Conservation (phyloP, 2,888 invertebrate species). For the Orchesellides sinensis region DNA sequence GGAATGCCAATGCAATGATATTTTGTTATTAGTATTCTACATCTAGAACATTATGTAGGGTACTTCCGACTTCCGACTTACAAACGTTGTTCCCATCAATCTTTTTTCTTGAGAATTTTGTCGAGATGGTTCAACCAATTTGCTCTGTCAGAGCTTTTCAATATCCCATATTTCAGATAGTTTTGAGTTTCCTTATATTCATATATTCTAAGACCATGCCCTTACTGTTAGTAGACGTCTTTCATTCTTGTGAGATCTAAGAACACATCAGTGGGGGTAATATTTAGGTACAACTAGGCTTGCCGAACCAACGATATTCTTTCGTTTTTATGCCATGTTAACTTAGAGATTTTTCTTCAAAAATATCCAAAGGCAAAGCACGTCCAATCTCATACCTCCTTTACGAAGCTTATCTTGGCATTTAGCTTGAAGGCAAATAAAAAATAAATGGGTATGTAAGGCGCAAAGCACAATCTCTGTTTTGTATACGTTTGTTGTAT, state of each 20-base stretch:
- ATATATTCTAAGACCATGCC: background rate
- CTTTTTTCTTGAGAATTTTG: slow-evolving; percentile 40
- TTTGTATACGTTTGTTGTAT: background rate
- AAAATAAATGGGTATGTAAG: slow-evolving; percentile 20
- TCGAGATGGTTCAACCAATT: slow-evolving; percentile 43
- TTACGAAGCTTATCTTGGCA: slow-evolving; percentile 28
- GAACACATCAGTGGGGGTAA: no score
- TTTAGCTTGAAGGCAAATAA: slow-evolving; percentile 33
- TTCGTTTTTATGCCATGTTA: background rate
- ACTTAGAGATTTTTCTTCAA: slow-evolving; percentile 7
- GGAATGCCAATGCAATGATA: no score
- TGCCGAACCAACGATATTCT: background rate
- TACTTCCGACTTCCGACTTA: slow-evolving; percentile 33
- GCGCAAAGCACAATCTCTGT: slow-evolving; percentile 14
- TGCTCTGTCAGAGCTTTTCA: slow-evolving; percentile 48
- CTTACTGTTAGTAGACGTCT: no score
- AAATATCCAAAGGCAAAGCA: slow-evolving; percentile 33
- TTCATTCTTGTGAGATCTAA: no score
- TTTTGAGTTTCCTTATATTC: slow-evolving; percentile 12
- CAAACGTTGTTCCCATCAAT: no score
- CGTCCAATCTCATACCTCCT: slow-evolving; percentile 14
- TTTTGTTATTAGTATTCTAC: no score
- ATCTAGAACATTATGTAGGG: slow-evolving; percentile 22
- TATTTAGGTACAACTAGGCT: no score
- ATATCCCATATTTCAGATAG: slow-evolving; percentile 46